Percentiles rank a stretch among this genome's conserved stretches.
Conservation (phyloP, 2,888 invertebrate species). For the Patella ulyssiponensis region DNA sequence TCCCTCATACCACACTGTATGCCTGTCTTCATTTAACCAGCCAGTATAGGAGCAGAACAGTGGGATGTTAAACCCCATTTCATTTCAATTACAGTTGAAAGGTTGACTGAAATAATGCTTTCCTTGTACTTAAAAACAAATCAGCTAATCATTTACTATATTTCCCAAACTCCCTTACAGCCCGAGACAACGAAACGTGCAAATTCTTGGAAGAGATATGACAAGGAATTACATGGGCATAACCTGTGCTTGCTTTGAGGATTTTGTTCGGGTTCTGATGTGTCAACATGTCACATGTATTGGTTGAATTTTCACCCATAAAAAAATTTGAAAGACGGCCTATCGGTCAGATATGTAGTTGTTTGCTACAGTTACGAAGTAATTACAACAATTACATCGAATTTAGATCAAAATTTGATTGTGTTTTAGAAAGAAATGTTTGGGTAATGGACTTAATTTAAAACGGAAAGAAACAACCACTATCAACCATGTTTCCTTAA, state of each 20-base stretch:
- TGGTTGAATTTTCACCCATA: slow-evolving; percentile 6
- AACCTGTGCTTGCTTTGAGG: background rate
- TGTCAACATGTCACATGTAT: background rate
- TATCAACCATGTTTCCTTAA: too few relatives aligned
- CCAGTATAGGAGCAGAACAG: too few relatives aligned
- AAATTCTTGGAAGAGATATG: slow-evolving; percentile 6
- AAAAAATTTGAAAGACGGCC: slow-evolving; percentile 7
- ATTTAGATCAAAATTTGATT: slow-evolving; percentile 16
- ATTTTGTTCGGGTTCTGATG: slow-evolving; percentile 6
- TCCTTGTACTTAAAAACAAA: background rate
- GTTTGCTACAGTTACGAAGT: background rate
- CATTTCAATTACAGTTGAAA: too few relatives aligned
- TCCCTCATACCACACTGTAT: too few relatives aligned
- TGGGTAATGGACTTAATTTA: slow-evolving; percentile 20
- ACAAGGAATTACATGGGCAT: slow-evolving; percentile 9
- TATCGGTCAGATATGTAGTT: slow-evolving; percentile 17
- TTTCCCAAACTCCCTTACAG: background rate
- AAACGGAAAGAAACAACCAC: background rate
- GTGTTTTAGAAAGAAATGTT: slow-evolving; percentile 10
- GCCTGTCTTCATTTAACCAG: too few relatives aligned
- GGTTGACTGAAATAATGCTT: background rate
- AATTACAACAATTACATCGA: slow-evolving; percentile 2
- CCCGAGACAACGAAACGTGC: background rate
- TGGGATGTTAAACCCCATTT: too few relatives aligned
- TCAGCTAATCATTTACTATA: background rate